These are phyloP conservation scores for Hystrix cristata DNA, from an alignment of 2,113 vertebrate species.

Conservation along the genomic window DNA sequence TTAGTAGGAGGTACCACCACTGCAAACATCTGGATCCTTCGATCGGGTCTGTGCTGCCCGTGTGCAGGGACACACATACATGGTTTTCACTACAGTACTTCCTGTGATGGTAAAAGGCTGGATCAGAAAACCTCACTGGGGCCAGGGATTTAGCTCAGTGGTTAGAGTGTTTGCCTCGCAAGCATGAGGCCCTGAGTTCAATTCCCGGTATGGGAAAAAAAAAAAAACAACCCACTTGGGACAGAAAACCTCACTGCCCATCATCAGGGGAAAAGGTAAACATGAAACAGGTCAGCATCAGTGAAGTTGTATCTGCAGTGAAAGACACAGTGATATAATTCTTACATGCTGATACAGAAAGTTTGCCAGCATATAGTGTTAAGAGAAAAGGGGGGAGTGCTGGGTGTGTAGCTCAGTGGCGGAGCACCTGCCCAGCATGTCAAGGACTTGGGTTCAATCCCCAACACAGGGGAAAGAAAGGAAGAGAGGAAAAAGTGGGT, in stretches of 20 bases:
- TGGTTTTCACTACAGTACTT: rapidly evolving
- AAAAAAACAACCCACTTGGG: too few species aligned
- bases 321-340: background rate
- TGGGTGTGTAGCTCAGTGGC: background rate
- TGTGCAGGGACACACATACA: rapidly evolving
- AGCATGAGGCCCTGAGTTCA: too few species aligned
- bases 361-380: background rate
- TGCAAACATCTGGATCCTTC: background rate
- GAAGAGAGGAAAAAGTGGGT: rapidly evolving
- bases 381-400: background rate
- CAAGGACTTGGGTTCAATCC: background rate
- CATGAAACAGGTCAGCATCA: background rate
- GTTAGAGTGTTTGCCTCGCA: too few species aligned
- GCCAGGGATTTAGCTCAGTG: too few species aligned
- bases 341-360: background rate
- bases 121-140: background rate
- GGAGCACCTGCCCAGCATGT: background rate
- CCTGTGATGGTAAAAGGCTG: background rate
- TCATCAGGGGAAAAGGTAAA: rapidly evolving
- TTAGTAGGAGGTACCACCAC: background rate
- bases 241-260: background rate
- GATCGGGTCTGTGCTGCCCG: rapidly evolving
- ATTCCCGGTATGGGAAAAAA: too few species aligned
- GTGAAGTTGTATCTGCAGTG: rapidly evolving
- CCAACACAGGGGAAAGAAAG: background rate